Base-by-base conservation (phyloP, 2,113 vertebrate species). In the Cheirogaleus medius region DNA sequence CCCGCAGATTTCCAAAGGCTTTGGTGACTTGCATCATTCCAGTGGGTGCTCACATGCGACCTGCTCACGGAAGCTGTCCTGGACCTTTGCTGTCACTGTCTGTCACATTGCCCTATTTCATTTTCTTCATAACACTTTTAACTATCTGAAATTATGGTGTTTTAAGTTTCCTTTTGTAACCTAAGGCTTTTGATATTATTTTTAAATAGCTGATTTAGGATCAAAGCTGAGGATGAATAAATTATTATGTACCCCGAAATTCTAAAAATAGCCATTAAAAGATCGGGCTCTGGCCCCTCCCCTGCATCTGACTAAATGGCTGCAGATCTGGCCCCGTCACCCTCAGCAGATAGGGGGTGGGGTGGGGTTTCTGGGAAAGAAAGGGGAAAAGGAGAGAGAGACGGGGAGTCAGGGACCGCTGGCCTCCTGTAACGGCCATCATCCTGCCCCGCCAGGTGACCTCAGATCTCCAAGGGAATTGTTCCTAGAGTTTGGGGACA, bases 201-300 rank as follows among this genome's bases (percentile, higher is more conserved):
- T 94, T 85, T n/a, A 77, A 66, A 73, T 44, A 88, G 82, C 6
- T 88, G 82, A 66, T 44, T 91, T 77, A 93, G 69, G 77, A 85
- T 54, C 60, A 88, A 87, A 82, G 14, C 20, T 71, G 58, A 93
- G 5, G 14, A 60, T 29, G 84, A 81, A 44, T 78, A 66, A 37
- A 15, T 56, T 94, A 32, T 73, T 87, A 29, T 34, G 64, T 66
- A 58, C 6, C 5, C 42, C 6, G 60, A 20, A 69, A 84, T 56
- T 76, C 32, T 84, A 39, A 74, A 63, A 77, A 63, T 37, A 90
- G 39, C 42, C 58, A 9, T 44, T 91, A 68, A 49, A 88, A 87
- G 47, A 56, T 49, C 56, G 76, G 8, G 42, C 27, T 37, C 4
- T 69, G 7, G 12, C 12, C 27, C 0, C 12, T 76, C 29, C 13